phyloP scores from a whole-genome alignment of 2,113 vertebrate genomes.

The Martes martes region DNA sequence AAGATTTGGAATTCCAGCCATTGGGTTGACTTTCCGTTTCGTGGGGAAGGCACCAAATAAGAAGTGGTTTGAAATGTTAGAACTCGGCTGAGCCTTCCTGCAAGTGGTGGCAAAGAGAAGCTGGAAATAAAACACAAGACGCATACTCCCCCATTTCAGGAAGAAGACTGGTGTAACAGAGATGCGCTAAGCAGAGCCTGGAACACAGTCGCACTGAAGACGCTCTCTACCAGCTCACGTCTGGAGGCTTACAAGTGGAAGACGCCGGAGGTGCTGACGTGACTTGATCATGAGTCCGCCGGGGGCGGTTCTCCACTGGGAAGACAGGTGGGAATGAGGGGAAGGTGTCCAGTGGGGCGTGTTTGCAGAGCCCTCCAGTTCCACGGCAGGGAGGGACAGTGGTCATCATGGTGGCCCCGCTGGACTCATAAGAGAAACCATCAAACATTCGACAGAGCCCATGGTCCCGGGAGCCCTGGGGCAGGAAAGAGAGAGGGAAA shows the following conservation, averaged over 20 bases:
- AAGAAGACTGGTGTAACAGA: not conserved
- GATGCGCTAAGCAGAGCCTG: not conserved
- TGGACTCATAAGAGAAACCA: not conserved
- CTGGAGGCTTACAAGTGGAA: not conserved
- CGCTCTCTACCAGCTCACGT: accelerated
- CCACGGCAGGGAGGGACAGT: not conserved
- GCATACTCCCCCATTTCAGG: not conserved
- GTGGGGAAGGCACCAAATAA: not conserved
- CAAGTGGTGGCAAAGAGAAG: not conserved
- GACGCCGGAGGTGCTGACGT: not conserved
- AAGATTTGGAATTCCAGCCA: not conserved
- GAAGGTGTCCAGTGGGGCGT: not conserved
- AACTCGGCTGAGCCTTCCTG: not conserved
- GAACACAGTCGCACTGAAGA: not conserved
- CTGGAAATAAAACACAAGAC: not conserved
- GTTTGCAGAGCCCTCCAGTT: accelerated
- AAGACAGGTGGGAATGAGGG: not conserved
- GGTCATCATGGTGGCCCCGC: not conserved
- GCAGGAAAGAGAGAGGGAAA: not conserved
- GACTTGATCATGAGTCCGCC: not conserved
- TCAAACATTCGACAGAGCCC: not conserved
- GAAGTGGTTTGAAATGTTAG: not conserved
- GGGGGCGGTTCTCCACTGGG: not conserved
- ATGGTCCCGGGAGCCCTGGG: too few relatives aligned
- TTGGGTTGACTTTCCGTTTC: not conserved